These are phyloP conservation scores for Acrocephalus scirpaceus DNA, from an alignment of 2,797 vertebrate species.

Conservation along the genomic window DNA sequence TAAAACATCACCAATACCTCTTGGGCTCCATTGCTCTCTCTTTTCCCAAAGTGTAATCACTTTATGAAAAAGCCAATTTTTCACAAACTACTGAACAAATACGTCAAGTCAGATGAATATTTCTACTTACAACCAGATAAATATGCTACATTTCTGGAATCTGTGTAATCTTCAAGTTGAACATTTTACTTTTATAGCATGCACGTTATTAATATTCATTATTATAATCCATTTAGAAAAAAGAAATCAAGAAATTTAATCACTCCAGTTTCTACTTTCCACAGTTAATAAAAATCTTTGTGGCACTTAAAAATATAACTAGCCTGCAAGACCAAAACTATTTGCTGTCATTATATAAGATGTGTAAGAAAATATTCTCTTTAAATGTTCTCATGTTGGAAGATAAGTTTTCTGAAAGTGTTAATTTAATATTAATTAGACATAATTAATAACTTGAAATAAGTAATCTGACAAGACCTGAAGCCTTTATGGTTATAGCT, in stretches of 20 bases:
- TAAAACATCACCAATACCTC: not conserved
- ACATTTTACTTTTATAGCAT: not conserved
- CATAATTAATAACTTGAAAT: not conserved
- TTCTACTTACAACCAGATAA: not conserved
- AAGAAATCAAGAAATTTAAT: not conserved
- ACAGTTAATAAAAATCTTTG: not conserved
- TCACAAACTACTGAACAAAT: not conserved
- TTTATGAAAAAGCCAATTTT: not conserved
- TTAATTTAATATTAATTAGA: not conserved
- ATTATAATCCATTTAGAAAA: not conserved
- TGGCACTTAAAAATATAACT: not conserved
- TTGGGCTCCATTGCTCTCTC: not conserved
- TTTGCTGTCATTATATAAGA: not conserved
- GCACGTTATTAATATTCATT: not conserved
- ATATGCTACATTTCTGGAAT: not conserved
- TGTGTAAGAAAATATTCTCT: not conserved
- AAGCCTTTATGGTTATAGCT: not conserved
- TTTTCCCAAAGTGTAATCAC: not conserved
- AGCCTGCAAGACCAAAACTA: not conserved
- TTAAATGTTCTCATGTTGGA: not conserved
- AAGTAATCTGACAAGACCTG: not conserved
- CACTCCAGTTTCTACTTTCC: not conserved
- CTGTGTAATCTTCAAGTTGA: not conserved
- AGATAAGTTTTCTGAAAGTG: not conserved
- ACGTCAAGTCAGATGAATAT: not conserved